Base-by-base conservation (phyloP, 2,888 invertebrate species). In the Belgica antarctica region DNA sequence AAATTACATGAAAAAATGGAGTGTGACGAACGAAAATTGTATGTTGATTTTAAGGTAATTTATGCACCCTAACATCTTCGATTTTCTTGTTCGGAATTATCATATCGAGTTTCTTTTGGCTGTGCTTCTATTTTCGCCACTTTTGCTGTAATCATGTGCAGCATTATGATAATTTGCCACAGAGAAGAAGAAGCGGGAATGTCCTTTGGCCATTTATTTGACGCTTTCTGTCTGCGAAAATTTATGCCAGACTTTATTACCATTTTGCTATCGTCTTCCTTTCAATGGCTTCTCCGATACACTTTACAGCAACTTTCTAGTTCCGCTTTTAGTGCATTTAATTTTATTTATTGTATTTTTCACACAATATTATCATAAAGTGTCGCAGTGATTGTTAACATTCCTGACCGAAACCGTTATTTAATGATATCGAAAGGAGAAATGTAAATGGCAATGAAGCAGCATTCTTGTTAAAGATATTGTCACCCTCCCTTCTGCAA, bases 351-450 rank as follows among this genome's bases (percentile, higher is more conserved):
- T 57, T 57, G 34, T 52, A 68, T 68, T 25, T 68, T 52, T 57
- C 68, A 68, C 68, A 59, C 68, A 52, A 57, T 34, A 68, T 68
- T 68, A 68, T 68, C 68, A 68, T 68, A 68, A 68, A 68, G 41
- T 65, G 65, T 41, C 65, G 57, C 52, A 52, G 57, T 59, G 27
- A 59, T 24, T 59, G 25, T 57, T 22, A 68, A 28, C 19, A 57
- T 46, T 68, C 57, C 34, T 25, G 65, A 52, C 17, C 22, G 19
- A 59, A 68, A 57, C 68, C 68, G 68, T 68, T 68, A 68, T 68
- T 68, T 68, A 68, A 68, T 68, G 68, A 68, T 68, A 68, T 52
- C 52, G 27, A 46, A n/a, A 17, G n/a, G 59, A 59, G 52, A 47
- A 66, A 47, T 68, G 57, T 57, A 31, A 57, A 57, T 68, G 68